These are phyloP conservation scores for Miichthys miiuy DNA, from an alignment of 2,797 vertebrate species.

Conservation along the genomic window DNA sequence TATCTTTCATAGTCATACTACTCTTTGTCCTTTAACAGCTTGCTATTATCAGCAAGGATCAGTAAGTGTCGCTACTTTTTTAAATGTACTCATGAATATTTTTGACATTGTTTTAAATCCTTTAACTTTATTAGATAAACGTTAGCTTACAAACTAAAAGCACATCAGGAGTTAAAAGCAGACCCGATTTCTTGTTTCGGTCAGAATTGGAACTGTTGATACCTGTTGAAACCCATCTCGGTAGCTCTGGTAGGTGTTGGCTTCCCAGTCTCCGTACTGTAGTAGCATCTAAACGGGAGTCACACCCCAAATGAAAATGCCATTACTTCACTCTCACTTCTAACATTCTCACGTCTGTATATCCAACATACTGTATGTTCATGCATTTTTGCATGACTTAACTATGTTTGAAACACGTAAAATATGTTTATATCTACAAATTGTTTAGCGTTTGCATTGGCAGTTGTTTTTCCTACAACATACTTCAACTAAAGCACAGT, in stretches of 20 bases:
- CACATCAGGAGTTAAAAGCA: neutral
- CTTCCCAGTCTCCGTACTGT: constrained; percentile 28
- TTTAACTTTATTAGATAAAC: neutral
- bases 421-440: neutral
- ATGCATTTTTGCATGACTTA: neutral
- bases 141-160: neutral
- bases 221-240: constrained; percentile 63
- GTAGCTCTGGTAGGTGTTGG: constrained; percentile 50
- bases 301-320: constrained; percentile 64
- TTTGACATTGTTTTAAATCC: neutral
- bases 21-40: neutral
- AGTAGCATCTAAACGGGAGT: constrained; percentile 35
- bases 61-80: neutral
- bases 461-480: neutral
- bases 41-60: neutral
- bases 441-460: neutral
- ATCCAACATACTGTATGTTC: neutral
- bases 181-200: constrained; percentile 19
- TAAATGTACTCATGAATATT: neutral
- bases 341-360: neutral
- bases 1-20: neutral
- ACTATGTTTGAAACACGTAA: neutral
- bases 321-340: constrained; percentile 36
- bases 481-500: neutral
- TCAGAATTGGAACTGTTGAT: constrained; percentile 44